Base-by-base conservation (phyloP, 1,140 invertebrate species). In the Drosophila tani region DNA sequence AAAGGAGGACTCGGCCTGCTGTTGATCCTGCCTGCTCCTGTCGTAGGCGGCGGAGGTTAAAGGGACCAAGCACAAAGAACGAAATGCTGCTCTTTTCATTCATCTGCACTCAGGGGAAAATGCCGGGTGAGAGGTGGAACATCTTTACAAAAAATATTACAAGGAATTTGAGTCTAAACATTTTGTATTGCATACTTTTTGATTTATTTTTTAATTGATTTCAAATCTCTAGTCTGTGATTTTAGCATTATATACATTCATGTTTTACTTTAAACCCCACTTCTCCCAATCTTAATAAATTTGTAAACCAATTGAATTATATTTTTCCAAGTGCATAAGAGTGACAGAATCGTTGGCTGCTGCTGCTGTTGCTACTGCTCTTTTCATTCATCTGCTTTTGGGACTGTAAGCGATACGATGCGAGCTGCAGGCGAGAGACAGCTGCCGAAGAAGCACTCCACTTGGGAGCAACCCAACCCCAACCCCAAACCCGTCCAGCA, bases 371-470 rank as follows among this genome's bases (percentile, higher is more conserved):
- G 21, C 56, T 77, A 60, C 57, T 53, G 66, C 66, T 77, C 66
- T 53, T 62, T 77, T 43, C 51, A 38, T 75, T 79, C 81, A 83
- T 79, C 60, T 75, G 55, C 56, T 66, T 66, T 65, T 11, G 24
- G 32, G 41, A 57, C 40, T 78, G 82, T 79, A 86, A 86, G 75
- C 82, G 82, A 86, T 86, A 86, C 62, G 79, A 24, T 24, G 74
- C 57, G 38, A 24, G 24, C 41, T 53, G 60, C 50, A 62, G 64
- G 41, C 68, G 17, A 57, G 35, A 59, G 43, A 40, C 85, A 90
- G 85, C 85, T 90, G 85, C 68, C 77, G 65, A 87, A 81, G 68
- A 81, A 81, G 64, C 63, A 81, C 74, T 84, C 53, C 58, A 53
- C 47, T 50, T 55, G 49, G 27, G 14, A 12, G 43, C 11, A 7